Percentiles rank a stretch among this genome's conserved stretches.
phyloP scores from a whole-genome alignment of 1,140 invertebrate genomes.

The Augochlora pura region DNA sequence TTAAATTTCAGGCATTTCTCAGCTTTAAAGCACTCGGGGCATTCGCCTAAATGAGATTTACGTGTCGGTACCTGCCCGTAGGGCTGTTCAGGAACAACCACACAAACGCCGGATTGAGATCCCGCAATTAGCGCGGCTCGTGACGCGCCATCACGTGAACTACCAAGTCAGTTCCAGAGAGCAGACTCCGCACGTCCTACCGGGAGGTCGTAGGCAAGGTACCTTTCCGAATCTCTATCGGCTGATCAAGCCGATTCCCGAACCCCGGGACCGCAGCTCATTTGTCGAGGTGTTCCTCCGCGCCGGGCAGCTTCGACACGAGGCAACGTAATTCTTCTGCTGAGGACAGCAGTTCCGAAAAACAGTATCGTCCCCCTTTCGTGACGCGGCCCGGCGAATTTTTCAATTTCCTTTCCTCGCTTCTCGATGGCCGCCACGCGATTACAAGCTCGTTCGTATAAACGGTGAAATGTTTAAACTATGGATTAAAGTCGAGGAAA shows the following conservation, averaged over 20 bases:
- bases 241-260: not conserved
- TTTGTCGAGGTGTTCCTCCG: not conserved
- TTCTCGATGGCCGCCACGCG: no score
- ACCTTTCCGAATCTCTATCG: slow-evolving; percentile 3
- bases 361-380: no score
- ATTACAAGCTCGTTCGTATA: no score
- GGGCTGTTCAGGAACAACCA: not conserved
- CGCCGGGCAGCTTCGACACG: not conserved
- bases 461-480: no score
- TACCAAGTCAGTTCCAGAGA: slow-evolving; percentile 1
- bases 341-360: not conserved
- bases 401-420: no score
- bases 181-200: not conserved
- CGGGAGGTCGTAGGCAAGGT: not conserved
- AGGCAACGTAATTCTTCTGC: not conserved
- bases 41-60: slow-evolving; percentile 2
- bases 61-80: not conserved
- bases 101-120: not conserved
- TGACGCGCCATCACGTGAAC: not conserved
- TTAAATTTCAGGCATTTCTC: slow-evolving; percentile 1
- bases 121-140: not conserved
- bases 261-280: not conserved
- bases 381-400: no score
- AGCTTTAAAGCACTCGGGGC: not conserved
- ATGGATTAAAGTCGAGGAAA: no score